These are phyloP conservation scores for Aplysina aerophoba DNA, from an alignment of 37 sponge, comb jelly and placozoan species.

Conservation along the genomic window DNA sequence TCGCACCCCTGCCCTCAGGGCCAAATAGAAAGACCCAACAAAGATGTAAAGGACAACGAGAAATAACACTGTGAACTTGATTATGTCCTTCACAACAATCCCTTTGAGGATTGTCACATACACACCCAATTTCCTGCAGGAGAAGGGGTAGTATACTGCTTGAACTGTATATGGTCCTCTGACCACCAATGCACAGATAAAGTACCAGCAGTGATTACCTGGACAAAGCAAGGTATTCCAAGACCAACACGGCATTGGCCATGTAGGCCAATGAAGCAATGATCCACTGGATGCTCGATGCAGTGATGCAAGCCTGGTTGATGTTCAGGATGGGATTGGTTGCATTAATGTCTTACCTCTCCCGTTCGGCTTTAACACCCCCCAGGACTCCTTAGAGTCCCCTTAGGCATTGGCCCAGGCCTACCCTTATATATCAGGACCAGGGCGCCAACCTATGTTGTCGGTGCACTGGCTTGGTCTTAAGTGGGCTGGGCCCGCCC, in stretches of 20 bases:
- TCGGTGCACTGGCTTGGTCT: too few relatives aligned
- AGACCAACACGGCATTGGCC: not conserved
- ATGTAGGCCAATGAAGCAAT: slow-evolving; percentile 5
- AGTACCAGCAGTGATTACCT: not conserved
- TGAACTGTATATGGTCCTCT: not conserved
- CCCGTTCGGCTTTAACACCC: too few relatives aligned
- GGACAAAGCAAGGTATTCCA: slow-evolving; percentile 11
- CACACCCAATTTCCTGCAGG: not conserved
- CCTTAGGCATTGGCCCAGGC: too few relatives aligned
- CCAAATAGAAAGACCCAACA: slow-evolving; percentile 10
- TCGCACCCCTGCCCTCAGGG: slow-evolving; percentile 25
- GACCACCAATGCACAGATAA: too few relatives aligned
- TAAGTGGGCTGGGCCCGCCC: too few relatives aligned
- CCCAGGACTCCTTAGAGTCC: too few relatives aligned
- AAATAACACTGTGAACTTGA: slow-evolving; percentile 9
- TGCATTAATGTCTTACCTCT: too few relatives aligned
- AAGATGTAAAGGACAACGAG: not conserved
- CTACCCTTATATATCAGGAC: too few relatives aligned
- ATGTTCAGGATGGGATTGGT: not conserved
- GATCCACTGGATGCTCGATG: not conserved
- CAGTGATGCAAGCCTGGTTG: not conserved
- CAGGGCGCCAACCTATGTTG: too few relatives aligned
- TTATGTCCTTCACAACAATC: slow-evolving; percentile 2
- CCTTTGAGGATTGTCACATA: slow-evolving; percentile 9
- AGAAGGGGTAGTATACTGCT: not conserved